Evolutionary conservation across 2,113 vertebrate species (phyloP), one percentile per base, ranked within the genome.

Genomic region (Hypanus sabinus): DNA sequence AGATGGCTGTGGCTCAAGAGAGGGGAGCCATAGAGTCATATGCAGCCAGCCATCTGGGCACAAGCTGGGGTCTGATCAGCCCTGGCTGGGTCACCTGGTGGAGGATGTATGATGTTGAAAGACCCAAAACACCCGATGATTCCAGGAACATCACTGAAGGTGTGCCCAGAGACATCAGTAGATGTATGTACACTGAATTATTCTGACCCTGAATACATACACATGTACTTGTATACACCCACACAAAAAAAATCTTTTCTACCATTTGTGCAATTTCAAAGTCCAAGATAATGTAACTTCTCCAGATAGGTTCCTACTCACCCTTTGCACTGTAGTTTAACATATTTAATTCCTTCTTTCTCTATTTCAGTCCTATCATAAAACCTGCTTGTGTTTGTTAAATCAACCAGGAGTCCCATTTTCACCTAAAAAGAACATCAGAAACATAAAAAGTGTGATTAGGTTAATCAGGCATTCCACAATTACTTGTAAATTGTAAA

Each of bases 261-360:
- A 6, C 33, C 65, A 70, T 10, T 36, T 14, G 68, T 20, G 33
- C 36, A 8, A 18, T 92, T 11, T 71, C 91, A 93, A 73, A 73
- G 22, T 11, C 36, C 24, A 38, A 93, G 79, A 81, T 81, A 30
- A 18, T 55, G 38, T 33, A 93, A 93, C 11, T 94, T 81, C 68
- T 94, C 57, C 33, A 77, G 76, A 60, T 57, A 94, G 60, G 33
- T 38, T 33, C 57, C 46, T 12, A 94, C 97, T 94, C 97, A 99
- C 98, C 99, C 99, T 98, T 98, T 99, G 96, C 99, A 99, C 65
- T 97, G 97, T 94, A 99, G 98, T 94, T 99, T 99, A 95, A 98
- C 96, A 71, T 99, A 99, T 96, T 97, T 98, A 94, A 99, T 98
- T 92, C 98, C 98, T 93, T 99, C 98, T 96, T 99, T 98, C 95